Percentiles rank a stretch among this genome's conserved stretches.
phyloP scores from a whole-genome alignment of 1,140 invertebrate species.

The Hetaerina americana region DNA sequence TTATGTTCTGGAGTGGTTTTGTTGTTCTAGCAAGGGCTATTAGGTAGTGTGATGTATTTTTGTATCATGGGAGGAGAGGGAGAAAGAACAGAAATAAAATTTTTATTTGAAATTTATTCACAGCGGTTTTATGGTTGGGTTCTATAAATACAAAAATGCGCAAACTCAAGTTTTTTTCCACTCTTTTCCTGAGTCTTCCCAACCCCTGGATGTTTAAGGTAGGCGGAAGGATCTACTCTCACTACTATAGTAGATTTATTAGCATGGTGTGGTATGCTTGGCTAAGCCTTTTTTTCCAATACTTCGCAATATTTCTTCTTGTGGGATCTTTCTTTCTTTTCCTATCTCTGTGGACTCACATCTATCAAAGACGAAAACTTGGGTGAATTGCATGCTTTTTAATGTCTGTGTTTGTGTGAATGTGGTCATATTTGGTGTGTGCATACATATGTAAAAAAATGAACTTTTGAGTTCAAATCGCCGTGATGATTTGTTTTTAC shows the following conservation, averaged over 20 bases:
- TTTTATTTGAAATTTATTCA: constrained; percentile 9
- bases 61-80: constrained; percentile 3
- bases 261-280: background rate
- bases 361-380: background rate
- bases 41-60: constrained; percentile 5
- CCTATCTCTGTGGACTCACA: background rate
- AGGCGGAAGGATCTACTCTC: constrained; percentile 2
- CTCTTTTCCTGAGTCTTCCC: constrained; percentile 5
- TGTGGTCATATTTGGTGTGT: background rate
- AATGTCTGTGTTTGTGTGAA: background rate
- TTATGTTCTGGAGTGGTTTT: background rate
- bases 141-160: background rate
- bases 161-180: constrained; percentile 1
- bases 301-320: background rate
- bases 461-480: no score
- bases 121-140: constrained; percentile 8
- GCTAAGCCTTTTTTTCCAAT: background rate
- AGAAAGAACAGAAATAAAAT: constrained; percentile 4
- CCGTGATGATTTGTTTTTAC: no score
- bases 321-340: background rate
- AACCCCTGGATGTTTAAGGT: constrained; percentile 6
- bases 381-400: background rate
- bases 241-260: background rate
- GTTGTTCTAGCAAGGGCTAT: constrained; percentile 8
- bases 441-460: no score